Evolutionary conservation across 2,797 vertebrate species (phyloP).

Genomic region (Neosilurus mollespiculum): DNA sequence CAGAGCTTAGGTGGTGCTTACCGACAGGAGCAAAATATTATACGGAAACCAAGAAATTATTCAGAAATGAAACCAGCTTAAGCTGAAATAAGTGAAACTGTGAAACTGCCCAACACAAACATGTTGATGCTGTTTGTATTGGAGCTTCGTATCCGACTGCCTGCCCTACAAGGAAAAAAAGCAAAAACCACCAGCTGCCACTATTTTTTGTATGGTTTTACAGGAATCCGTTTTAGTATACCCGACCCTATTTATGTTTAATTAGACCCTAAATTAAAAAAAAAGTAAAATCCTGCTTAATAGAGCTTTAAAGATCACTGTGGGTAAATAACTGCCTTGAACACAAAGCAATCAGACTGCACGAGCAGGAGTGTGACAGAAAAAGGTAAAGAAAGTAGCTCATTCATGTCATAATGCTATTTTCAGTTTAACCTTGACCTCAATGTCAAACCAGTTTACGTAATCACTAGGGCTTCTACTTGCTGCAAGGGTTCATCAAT

Average conservation of each 20-base stretch:
- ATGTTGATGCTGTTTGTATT: background rate
- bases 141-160: background rate
- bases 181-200: background rate
- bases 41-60: background rate
- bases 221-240: background rate
- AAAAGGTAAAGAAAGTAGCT: slow-evolving; percentile 20
- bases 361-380: background rate
- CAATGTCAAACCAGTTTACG: background rate
- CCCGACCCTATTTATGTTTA: background rate
- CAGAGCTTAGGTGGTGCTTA: background rate
- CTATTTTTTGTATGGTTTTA: background rate
- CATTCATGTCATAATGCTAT: slow-evolving; percentile 18
- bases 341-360: slow-evolving; percentile 3
- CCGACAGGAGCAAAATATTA: background rate
- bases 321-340: background rate
- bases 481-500: background rate
- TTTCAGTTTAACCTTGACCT: slow-evolving; percentile 24
- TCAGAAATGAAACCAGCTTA: background rate
- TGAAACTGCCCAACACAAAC: too few relatives aligned
- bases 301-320: too few relatives aligned
- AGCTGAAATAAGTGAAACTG: background rate
- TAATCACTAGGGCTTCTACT: slow-evolving; percentile 6
- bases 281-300: background rate
- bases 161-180: background rate
- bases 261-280: background rate